A percentile compares a stretch with the other conserved stretches of the same genome.
Evolutionary conservation across 2,113 vertebrate species (phyloP).

Genomic region (Aphyosemion australe): DNA sequence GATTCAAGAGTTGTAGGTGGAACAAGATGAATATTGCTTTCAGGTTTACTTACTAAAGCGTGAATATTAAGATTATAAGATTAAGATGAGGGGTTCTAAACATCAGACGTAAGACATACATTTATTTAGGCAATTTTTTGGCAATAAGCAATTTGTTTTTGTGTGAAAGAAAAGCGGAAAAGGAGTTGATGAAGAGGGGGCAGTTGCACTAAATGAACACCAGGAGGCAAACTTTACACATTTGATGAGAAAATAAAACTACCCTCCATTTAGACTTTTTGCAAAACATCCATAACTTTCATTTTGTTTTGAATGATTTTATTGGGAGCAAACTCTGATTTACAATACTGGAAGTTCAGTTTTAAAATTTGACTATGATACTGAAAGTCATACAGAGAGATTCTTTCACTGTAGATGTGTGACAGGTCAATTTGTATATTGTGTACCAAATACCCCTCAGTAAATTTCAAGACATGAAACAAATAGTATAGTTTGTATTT

Average conservation of each 20-base stretch:
- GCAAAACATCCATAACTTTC: neutral
- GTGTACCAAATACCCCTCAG: no score
- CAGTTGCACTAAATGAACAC: conserved; percentile 26
- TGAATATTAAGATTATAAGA: no score
- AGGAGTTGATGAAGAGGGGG: neutral
- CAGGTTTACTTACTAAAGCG: neutral
- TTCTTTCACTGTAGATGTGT: neutral
- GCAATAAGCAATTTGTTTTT: no score
- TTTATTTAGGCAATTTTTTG: no score
- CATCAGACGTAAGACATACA: no score
- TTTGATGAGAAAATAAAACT: neutral
- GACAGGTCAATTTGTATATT: no score
- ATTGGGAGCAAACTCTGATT: no score
- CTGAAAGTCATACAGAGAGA: neutral
- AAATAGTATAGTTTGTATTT: no score
- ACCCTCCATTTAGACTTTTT: neutral
- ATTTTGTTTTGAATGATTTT: no score
- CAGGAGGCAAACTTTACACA: conserved; percentile 31
- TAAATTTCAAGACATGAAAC: no score
- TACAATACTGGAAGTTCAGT: neutral
- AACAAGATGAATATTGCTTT: neutral
- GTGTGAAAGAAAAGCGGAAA: neutral
- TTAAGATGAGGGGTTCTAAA: no score
- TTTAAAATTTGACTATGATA: neutral
- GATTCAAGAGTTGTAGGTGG: neutral